Percentiles rank a stretch among this genome's conserved stretches.
phyloP scores from a whole-genome alignment of 2,113 vertebrate species.

The Cebidichthys violaceus region DNA sequence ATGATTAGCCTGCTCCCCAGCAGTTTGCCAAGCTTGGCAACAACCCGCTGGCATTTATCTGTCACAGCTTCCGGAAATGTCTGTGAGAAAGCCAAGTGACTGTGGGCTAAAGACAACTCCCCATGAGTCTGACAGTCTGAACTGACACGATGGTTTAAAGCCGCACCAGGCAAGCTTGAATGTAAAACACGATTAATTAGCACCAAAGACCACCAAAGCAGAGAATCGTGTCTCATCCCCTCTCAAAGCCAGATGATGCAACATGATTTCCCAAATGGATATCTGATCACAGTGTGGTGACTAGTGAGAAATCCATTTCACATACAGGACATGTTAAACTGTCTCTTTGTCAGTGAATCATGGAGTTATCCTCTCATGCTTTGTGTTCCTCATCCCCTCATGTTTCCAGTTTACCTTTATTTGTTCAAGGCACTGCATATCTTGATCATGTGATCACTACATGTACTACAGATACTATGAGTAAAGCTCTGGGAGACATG shows the following conservation, averaged over 20 bases:
- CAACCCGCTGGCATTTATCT: slow-evolving; percentile 65
- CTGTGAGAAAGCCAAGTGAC: slow-evolving; percentile 47
- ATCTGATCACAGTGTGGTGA: background rate
- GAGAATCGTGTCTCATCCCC: background rate
- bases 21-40: slow-evolving; percentile 62
- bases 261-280: background rate
- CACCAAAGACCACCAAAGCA: background rate
- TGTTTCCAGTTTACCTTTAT: background rate
- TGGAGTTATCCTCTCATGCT: background rate
- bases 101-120: slow-evolving; percentile 26
- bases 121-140: background rate
- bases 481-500: background rate
- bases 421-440: background rate
- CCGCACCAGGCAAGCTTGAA: background rate
- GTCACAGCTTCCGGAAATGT: slow-evolving; percentile 56
- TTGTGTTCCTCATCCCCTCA: background rate
- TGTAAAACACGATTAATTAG: background rate
- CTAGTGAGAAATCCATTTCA: background rate
- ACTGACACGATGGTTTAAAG: slow-evolving; percentile 12
- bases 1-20: slow-evolving; percentile 47
- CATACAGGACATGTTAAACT: background rate
- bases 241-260: background rate
- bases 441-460: background rate
- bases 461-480: background rate
- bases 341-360: background rate